Evolutionary conservation across 2,888 invertebrate genomes (phyloP).

Genomic region (Steromphala cineraria): DNA sequence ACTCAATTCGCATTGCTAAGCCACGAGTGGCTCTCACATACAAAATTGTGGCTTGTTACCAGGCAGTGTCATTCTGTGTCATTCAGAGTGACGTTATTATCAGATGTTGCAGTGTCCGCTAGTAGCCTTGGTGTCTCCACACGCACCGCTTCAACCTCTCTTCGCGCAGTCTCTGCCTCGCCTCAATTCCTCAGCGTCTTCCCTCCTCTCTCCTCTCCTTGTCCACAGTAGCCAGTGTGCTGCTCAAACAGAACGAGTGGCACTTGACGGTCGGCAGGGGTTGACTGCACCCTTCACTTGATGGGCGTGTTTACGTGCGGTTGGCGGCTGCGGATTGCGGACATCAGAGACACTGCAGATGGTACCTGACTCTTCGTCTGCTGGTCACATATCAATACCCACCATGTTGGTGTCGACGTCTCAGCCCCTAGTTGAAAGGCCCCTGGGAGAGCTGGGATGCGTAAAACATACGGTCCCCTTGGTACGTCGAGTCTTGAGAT

Average conservation of each 20-base stretch:
- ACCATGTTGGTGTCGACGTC: conserved; percentile 20
- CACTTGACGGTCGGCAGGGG: not conserved
- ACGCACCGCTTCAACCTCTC: conserved; percentile 12
- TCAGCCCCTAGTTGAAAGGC: conserved; percentile 64
- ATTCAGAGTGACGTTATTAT: conserved; percentile 13
- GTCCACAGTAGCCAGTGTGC: not conserved
- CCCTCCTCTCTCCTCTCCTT: not conserved
- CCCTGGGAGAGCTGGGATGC: conserved; percentile 76
- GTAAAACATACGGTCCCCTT: conserved; percentile 79
- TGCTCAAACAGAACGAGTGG: not conserved
- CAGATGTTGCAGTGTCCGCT: conserved; percentile 13
- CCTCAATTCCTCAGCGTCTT: not conserved
- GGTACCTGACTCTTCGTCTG: conserved; percentile 28
- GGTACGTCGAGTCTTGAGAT: conserved; percentile 93
- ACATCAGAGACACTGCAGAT: conserved; percentile 36
- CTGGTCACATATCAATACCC: conserved; percentile 31
- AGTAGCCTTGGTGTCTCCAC: conserved; percentile 10
- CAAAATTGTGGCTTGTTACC: conserved; percentile 17
- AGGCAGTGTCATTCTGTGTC: conserved; percentile 11
- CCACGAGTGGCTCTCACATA: conserved; percentile 5
- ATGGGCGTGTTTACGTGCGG: conserved; percentile 19
- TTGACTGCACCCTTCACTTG: not conserved
- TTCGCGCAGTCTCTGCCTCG: not conserved
- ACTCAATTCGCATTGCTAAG: not conserved
- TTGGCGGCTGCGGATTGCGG: conserved; percentile 1